These are phyloP conservation scores for Antechinus flavipes DNA, from an alignment of 2,113 vertebrate species.

Conservation along the genomic window DNA sequence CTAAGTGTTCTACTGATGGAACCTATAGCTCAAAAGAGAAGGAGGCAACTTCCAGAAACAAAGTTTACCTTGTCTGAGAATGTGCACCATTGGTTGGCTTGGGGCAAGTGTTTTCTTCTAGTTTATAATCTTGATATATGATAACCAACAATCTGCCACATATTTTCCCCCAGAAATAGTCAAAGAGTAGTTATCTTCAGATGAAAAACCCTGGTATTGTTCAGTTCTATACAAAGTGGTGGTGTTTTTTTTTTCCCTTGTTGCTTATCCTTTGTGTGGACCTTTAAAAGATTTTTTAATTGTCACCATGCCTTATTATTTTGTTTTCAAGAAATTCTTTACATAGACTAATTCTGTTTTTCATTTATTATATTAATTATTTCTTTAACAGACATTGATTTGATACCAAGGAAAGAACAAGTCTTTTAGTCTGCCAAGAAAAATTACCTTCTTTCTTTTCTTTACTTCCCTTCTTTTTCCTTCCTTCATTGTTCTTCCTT, in stretches of 20 bases:
- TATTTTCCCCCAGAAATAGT: slow-evolving; percentile 16
- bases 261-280: slow-evolving; percentile 19
- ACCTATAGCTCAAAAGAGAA: not conserved
- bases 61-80: not conserved
- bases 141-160: slow-evolving; percentile 48
- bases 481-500: not conserved
- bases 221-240: not conserved
- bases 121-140: slow-evolving; percentile 52
- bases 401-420: not conserved
- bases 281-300: slow-evolving; percentile 24
- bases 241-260: not conserved
- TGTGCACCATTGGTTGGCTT: slow-evolving; percentile 54
- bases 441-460: not conserved
- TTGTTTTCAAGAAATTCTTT: not conserved
- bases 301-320: not conserved
- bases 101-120: slow-evolving; percentile 18
- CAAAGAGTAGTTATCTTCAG: slow-evolving; percentile 23
- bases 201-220: slow-evolving; percentile 19
- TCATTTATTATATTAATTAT: not conserved
- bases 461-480: not conserved
- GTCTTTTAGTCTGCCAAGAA: not conserved
- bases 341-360: not conserved
- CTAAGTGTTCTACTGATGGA: not conserved
- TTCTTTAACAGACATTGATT: not conserved
- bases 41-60: not conserved